Conservation (phyloP, 2,888 invertebrate genomes). For the Bimastos eiseni region DNA sequence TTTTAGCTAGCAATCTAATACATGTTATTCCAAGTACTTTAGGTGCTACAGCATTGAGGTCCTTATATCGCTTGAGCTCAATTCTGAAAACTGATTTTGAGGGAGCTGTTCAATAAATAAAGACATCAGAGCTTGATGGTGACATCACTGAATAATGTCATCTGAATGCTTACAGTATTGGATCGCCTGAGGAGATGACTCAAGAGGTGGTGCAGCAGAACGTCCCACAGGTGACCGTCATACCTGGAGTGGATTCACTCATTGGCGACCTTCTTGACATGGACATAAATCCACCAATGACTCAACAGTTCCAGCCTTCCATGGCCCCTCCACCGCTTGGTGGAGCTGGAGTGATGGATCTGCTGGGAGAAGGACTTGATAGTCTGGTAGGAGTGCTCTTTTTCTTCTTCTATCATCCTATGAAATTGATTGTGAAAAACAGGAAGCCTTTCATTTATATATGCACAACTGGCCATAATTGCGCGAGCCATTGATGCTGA, state of each 20-base stretch:
- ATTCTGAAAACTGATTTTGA: neutral
- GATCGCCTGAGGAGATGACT: conserved; percentile 35
- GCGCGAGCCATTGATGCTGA: too few relatives aligned
- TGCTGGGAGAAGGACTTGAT: conserved; percentile 81
- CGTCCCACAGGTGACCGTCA: conserved; percentile 62
- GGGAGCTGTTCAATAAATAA: neutral
- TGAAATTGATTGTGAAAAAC: neutral
- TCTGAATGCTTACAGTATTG: conserved; percentile 17
- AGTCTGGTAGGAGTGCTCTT: conserved; percentile 69
- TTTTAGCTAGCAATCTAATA: too few relatives aligned
- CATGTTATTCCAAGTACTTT: too few relatives aligned
- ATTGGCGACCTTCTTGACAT: conserved; percentile 95
- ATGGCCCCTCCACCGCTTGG: conserved; percentile 59
- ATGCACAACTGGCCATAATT: too few relatives aligned
- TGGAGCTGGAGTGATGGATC: conserved; percentile 70
- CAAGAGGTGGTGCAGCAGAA: neutral
- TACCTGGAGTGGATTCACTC: conserved; percentile 82
- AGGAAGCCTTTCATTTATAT: too few relatives aligned
- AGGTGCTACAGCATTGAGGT: neutral
- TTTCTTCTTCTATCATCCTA: neutral
- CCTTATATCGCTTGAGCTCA: neutral
- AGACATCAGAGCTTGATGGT: neutral
- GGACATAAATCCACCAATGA: conserved; percentile 77
- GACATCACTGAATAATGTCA: neutral
- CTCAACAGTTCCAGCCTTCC: conserved; percentile 55